Base-by-base conservation (phyloP, 1,140 invertebrate species). In the Brachionus rubens region DNA sequence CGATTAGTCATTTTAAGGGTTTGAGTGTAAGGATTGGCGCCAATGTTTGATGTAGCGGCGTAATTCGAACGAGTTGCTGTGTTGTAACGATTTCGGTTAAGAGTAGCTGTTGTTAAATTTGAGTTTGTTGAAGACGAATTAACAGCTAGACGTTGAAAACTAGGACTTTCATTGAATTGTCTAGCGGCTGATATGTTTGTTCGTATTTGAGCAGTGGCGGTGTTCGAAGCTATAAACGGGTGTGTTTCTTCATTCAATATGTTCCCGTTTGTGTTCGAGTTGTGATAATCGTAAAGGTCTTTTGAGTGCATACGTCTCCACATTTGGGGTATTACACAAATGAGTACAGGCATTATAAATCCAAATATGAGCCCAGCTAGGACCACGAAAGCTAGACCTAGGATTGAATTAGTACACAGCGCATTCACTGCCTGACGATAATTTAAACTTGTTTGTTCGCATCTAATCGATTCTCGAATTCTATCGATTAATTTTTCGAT, bases 131-230 rank as follows among this genome's bases (percentile, higher is more conserved):
- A 65, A 24, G 59, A 65, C 2, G 59, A 65, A 65, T 41, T 43
- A 12, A 28, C 59, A 26, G 59, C 59, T 21, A 72, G 12, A 40
- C 68, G 68, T 26, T 72, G 68, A 50, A 72, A 72, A 41, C 36
- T 72, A 40, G 68, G 68, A 46, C 68, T 72, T 50, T 72, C 68
- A 72, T 72, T 72, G 28, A 72, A 72, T 21, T 72, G 68, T 21
- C 68, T 28, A 52, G 68, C 68, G 36, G 68, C 68, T 19, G 68
- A 72, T 30, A 72, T 72, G 26, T 72, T 72, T 4, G 68, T 72
- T 12, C 68, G 19, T 30, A 72, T 72, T 33, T 48, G 68, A 3
- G 43, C 46, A 43, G 59, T 46, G 9, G 19, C 59, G 12, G 36
- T 43, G 40, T 43, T 65, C 2, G 40, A 65, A 65, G 59, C 14